Evolutionary conservation across 2,797 vertebrate genomes (phyloP), one percentile per base, ranked within the genome.

Genomic region (Darevskia mixta): DNA sequence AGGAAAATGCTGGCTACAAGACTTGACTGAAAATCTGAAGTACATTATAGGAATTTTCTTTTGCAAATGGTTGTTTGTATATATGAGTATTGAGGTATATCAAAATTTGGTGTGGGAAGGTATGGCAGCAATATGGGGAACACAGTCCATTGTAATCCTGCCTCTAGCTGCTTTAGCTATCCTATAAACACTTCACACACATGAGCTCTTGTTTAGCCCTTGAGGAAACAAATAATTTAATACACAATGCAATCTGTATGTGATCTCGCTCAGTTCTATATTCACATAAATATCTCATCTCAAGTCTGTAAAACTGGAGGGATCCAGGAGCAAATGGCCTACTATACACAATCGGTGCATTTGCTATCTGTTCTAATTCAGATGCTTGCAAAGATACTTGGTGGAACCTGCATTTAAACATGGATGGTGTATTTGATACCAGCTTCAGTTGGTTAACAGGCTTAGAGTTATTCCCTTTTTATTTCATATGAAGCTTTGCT

Each of bases 1-100:
- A 77, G 93, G 87, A 86, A 84, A 92, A 93, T 87, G 94, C 84
- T 89, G 93, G 75, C 73, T 83, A 69, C 75, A 90, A 92, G 58
- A 23, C 82, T 92, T 94, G 85, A 93, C 83, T 66, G 88, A 87
- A 88, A 86, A 92, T 88, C 73, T 66, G 82, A 90, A 82, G 76
- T 90, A 67, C 88, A n/a, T 5, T 15, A 5, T 91, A 87, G 80
- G 91, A 87, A 27, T 69, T 71, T 79, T 71, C 38, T 45, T 38
- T 2, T 8, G 79, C 85, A 87, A 82, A 85, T 79, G 25, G 83
- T 94, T 90, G 89, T 58, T 82, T 55, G 72, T 83, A 78, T 23
- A 79, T 49, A 38, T 55, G 83, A 81, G 91, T 91, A 90, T 41
- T 87, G 69, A 41, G 82, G 38, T 87, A 81, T 41, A 3, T 25